Conservation (phyloP, 2,888 invertebrate genomes). For the Drosophila borborema region DNA sequence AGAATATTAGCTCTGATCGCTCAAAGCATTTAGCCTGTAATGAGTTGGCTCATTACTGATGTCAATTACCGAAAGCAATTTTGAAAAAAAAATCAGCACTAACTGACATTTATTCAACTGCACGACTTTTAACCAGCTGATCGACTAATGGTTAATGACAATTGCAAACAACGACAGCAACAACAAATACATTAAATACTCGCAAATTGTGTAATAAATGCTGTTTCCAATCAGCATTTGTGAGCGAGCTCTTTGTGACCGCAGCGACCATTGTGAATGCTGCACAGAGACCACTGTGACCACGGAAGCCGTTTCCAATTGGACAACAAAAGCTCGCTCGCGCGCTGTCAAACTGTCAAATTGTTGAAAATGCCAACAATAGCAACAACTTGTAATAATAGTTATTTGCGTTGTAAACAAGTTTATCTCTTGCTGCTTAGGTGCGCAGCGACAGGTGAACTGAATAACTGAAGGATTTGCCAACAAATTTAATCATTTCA, state of each 20-base stretch:
- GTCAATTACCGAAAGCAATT: conserved; percentile 47
- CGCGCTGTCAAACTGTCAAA: conserved; percentile 1
- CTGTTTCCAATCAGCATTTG: conserved; percentile 20
- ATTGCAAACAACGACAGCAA: conserved; percentile 18
- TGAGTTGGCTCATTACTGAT: conserved; percentile 31
- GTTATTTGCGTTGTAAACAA: conserved; percentile 40
- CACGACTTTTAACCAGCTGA: conserved; percentile 58
- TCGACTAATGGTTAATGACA: conserved; percentile 58
- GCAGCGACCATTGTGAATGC: conserved; percentile 23
- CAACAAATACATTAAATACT: conserved; percentile 21
- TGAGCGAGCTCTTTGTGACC: conserved; percentile 16
- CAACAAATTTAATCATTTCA: background rate
- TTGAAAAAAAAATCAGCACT: conserved; percentile 29
- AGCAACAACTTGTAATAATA: conserved; percentile 23
- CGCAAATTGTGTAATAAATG: conserved; percentile 42
- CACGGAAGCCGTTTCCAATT: conserved; percentile 67
- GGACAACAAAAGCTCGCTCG: conserved; percentile 36
- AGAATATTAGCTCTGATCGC: background rate
- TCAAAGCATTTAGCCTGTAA: conserved; percentile 14
- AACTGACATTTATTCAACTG: conserved; percentile 48
- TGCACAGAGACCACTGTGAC: conserved; percentile 32
- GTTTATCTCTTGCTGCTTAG: conserved; percentile 29
- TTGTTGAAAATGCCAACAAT: conserved; percentile 42
- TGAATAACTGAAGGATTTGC: conserved; percentile 10
- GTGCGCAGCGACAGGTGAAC: conserved; percentile 8